These are phyloP conservation scores for Apodemus agrarius DNA, from an alignment of 2,797 vertebrate species.

Conservation along the genomic window DNA sequence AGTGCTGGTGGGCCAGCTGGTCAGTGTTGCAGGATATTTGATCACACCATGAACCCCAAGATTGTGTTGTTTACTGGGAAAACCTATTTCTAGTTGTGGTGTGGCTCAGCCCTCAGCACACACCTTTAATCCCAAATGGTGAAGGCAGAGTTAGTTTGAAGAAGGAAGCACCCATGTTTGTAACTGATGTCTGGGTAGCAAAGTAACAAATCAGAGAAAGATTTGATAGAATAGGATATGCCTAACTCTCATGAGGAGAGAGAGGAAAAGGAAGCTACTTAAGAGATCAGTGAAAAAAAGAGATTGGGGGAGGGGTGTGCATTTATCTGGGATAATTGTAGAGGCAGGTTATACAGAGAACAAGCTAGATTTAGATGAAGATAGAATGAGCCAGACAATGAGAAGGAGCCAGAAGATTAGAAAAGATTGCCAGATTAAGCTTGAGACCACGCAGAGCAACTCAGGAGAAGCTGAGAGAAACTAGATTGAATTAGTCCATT, in stretches of 20 bases:
- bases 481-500: no score
- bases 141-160: no score
- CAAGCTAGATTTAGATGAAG: no score
- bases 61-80: neutral
- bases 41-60: neutral
- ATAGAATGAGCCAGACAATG: no score
- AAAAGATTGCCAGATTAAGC: no score
- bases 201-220: neutral
- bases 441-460: no score
- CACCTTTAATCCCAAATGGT: neutral
- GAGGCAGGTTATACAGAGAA: no score
- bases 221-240: neutral
- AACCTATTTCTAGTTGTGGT: neutral
- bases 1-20: neutral
- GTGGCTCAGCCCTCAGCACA: neutral
- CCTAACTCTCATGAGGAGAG: neutral
- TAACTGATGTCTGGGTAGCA: neutral
- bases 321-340: no score
- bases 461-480: no score
- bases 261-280: neutral
- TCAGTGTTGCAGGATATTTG: neutral
- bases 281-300: neutral
- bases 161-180: neutral
- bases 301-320: no score
- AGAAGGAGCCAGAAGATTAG: no score